A percentile compares a stretch with the other conserved stretches of the same genome.
Evolutionary conservation across 2,113 vertebrate genomes (phyloP).

Genomic region (Bettongia penicillata): DNA sequence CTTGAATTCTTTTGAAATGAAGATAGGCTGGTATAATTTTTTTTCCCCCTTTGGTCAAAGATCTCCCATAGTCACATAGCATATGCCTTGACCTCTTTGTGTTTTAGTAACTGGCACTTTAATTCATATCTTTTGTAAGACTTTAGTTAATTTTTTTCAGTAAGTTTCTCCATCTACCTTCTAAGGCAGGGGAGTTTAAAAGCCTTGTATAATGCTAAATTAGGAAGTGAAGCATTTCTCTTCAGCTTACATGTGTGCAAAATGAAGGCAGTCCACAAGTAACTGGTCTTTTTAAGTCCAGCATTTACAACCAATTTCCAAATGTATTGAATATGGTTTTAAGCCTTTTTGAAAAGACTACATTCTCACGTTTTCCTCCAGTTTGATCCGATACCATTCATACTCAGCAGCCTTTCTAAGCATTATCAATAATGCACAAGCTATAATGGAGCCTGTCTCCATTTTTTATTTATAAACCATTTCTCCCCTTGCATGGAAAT

Average conservation of each 20-base stretch:
- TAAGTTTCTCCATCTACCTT: neutral
- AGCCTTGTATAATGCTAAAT: slow-evolving; percentile 18
- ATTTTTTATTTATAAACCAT: slow-evolving; percentile 58
- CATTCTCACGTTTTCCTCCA: neutral
- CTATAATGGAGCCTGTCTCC: slow-evolving; percentile 31
- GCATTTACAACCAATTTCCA: slow-evolving; percentile 49
- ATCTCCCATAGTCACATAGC: neutral
- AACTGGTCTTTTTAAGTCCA: neutral
- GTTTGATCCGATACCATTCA: slow-evolving; percentile 32
- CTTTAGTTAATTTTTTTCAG: slow-evolving; percentile 22
- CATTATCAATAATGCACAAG: slow-evolving; percentile 56
- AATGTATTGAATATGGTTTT: slow-evolving; percentile 45
- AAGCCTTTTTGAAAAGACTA: slow-evolving; percentile 49
- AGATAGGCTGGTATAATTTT: neutral
- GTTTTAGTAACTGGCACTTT: slow-evolving; percentile 14
- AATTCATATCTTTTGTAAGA: slow-evolving; percentile 49
- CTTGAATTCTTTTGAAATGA: slow-evolving; percentile 20
- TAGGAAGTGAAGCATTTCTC: neutral
- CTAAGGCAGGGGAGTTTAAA: slow-evolving; percentile 12
- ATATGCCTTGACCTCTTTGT: neutral
- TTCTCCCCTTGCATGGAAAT: neutral
- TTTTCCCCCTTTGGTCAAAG: neutral
- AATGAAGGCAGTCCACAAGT: slow-evolving; percentile 16
- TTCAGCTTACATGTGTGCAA: neutral
- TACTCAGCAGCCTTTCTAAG: slow-evolving; percentile 32